Evolutionary conservation across 2,888 invertebrate species (phyloP).

Genomic region (Perizoma affinitatum): DNA sequence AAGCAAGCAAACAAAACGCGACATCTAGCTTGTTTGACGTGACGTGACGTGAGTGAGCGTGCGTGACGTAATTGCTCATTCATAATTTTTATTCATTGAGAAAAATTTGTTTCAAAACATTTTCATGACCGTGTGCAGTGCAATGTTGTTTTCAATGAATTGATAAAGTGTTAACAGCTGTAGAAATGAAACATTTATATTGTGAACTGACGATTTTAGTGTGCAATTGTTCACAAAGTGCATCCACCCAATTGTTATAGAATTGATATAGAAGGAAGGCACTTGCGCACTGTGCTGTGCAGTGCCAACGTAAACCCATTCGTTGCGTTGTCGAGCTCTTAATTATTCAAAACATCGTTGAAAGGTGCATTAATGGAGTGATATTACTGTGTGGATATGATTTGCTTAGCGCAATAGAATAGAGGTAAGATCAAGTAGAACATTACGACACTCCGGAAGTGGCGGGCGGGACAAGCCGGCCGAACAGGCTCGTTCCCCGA

Average conservation of each 20-base stretch:
- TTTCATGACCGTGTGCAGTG: slow-evolving; percentile 64
- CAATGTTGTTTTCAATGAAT: slow-evolving; percentile 28
- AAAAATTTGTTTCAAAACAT: slow-evolving; percentile 65
- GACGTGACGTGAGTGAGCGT: slow-evolving; percentile 42
- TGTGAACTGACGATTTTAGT: slow-evolving; percentile 38
- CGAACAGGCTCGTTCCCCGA: slow-evolving; percentile 81
- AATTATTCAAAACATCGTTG: slow-evolving; percentile 47
- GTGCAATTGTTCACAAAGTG: slow-evolving; percentile 56
- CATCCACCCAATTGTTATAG: slow-evolving; percentile 41
- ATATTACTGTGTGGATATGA: slow-evolving; percentile 56
- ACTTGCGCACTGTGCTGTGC: slow-evolving; percentile 78
- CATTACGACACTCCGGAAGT: slow-evolving; percentile 84
- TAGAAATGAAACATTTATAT: slow-evolving; percentile 14
- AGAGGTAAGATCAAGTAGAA: slow-evolving; percentile 72
- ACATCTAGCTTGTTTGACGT: slow-evolving; percentile 52
- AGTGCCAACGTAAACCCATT: slow-evolving; percentile 61
- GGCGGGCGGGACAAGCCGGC: slow-evolving; percentile 81
- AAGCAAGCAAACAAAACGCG: slow-evolving; percentile 36
- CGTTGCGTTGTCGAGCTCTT: slow-evolving; percentile 39
- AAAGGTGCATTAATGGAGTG: slow-evolving; percentile 56
- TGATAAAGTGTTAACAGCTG: slow-evolving; percentile 16
- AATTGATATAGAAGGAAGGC: slow-evolving; percentile 44
- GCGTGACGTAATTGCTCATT: slow-evolving; percentile 81
- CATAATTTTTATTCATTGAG: slow-evolving; percentile 82
- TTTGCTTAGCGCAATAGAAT: slow-evolving; percentile 57